A percentile compares a stretch with the other conserved stretches of the same genome.
Conservation (phyloP, 2,888 invertebrate species). For the Augochlorella aurata region DNA sequence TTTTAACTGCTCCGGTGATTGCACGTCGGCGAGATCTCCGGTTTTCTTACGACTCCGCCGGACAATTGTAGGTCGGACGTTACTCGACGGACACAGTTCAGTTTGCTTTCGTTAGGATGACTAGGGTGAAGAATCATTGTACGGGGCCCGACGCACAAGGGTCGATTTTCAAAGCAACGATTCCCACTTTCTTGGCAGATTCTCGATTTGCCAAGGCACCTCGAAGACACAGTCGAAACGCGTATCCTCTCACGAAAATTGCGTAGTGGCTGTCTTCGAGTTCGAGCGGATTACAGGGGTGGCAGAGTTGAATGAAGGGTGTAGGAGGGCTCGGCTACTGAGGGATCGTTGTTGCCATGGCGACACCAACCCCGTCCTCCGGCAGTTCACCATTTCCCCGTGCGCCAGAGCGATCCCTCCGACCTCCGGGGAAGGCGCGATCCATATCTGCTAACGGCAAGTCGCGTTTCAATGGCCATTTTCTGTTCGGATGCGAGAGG, state of each 20-base stretch:
- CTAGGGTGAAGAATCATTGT: neutral
- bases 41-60: slow-evolving; percentile 21
- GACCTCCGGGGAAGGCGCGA: slow-evolving; percentile 71
- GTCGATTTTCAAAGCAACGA: slow-evolving; percentile 9
- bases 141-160: neutral
- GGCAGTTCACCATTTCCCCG: slow-evolving; percentile 68
- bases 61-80: neutral
- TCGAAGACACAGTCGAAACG: slow-evolving; percentile 47
- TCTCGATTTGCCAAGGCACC: slow-evolving; percentile 19
- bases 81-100: neutral
- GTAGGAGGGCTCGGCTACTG: slow-evolving; percentile 79
- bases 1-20: slow-evolving; percentile 59
- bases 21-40: slow-evolving; percentile 32
- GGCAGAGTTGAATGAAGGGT: slow-evolving; percentile 75
- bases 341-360: slow-evolving; percentile 81
- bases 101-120: neutral
- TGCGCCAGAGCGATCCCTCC: slow-evolving; percentile 66
- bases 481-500: slow-evolving; percentile 64
- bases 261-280: slow-evolving; percentile 71
- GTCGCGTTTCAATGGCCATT: slow-evolving; percentile 79
- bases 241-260: slow-evolving; percentile 69
- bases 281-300: slow-evolving; percentile 74
- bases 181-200: slow-evolving; percentile 19
- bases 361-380: slow-evolving; percentile 77
- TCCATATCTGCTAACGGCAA: slow-evolving; percentile 77